Evolutionary conservation across 2,797 vertebrate genomes (phyloP), one percentile per base, ranked within the genome.

Genomic region (Tympanoctomys barrerae): DNA sequence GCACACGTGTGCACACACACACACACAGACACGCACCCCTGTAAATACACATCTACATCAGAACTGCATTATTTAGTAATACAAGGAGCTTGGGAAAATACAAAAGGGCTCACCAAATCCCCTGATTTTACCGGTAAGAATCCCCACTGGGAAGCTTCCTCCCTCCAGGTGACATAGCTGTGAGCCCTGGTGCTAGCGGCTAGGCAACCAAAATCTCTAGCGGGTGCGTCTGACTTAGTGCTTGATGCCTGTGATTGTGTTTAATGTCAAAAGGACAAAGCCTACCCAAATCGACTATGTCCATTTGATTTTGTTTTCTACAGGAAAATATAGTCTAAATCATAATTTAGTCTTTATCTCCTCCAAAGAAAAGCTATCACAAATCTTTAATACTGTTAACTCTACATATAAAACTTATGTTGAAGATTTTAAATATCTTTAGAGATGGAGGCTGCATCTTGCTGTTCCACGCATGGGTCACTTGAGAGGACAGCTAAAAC

Each of bases 241-340:
- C 36, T 52, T 57, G 5, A 19, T 80, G 81, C 46, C 8, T 66
- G 61, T 5, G 24, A 71, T 87, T 93, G 31, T 80, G 36, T n/a
- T 80, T 84, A 75, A 90, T 22, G 11, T 21, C 31, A 28, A 36
- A 42, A 75, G 52, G 86, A 79, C 1, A 18, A 16, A 77, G 62
- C 83, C 85, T 36, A 73, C 57, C 7, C 79, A 83, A 79, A 83
- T 0, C 61, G 61, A 46, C 1, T 62, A 21, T 36, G 75, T 95
- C 73, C 28, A 42, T 91, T 73, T 64, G 78, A n/a, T 79, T 88
- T 52, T 85, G 52, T 84, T 89, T 81, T 52, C 82, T 78, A 59
- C 28, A 89, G 57, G 77, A 86, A 93, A 8, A 22, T 1, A 49
- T 13, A 11, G 71, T 64, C 61, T 66, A 49, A 96, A 86, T 54